phyloP scores from a whole-genome alignment of 1,140 invertebrate genomes.

The Drosophila melanica region DNA sequence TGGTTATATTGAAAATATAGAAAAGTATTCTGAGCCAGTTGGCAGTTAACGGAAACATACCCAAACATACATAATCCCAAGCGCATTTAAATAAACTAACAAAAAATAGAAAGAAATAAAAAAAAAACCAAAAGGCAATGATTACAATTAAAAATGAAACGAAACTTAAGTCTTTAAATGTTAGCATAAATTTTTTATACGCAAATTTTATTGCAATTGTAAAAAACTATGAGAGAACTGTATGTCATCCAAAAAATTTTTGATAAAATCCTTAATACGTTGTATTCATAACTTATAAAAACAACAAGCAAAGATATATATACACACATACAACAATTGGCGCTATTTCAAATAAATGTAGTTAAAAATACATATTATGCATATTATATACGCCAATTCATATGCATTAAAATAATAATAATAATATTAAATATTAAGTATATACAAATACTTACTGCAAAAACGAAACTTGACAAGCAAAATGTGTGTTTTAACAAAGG shows the following conservation, averaged over 20 bases:
- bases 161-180: conserved; percentile 70
- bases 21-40: conserved; percentile 52
- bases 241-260: conserved; percentile 44
- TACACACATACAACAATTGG: conserved; percentile 56
- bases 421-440: conserved; percentile 26
- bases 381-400: conserved; percentile 52
- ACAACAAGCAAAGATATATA: conserved; percentile 34
- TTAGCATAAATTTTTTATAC: conserved; percentile 80
- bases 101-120: neutral
- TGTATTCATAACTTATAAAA: conserved; percentile 40
- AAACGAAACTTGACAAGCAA: conserved; percentile 22
- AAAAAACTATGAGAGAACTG: conserved; percentile 64
- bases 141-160: conserved; percentile 63
- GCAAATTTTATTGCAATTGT: conserved; percentile 79
- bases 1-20: conserved; percentile 16
- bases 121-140: conserved; percentile 39
- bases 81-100: conserved; percentile 58
- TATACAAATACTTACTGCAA: conserved; percentile 14
- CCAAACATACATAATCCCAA: conserved; percentile 76
- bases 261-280: conserved; percentile 46
- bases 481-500: conserved; percentile 25
- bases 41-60: conserved; percentile 66
- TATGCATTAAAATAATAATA: conserved; percentile 49
- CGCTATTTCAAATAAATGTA: conserved; percentile 79
- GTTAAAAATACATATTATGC: conserved; percentile 65